A percentile compares a stretch with the other conserved stretches of the same genome.
Conservation (phyloP, 2,113 vertebrate genomes). For the Gorsachius goisagi region DNA sequence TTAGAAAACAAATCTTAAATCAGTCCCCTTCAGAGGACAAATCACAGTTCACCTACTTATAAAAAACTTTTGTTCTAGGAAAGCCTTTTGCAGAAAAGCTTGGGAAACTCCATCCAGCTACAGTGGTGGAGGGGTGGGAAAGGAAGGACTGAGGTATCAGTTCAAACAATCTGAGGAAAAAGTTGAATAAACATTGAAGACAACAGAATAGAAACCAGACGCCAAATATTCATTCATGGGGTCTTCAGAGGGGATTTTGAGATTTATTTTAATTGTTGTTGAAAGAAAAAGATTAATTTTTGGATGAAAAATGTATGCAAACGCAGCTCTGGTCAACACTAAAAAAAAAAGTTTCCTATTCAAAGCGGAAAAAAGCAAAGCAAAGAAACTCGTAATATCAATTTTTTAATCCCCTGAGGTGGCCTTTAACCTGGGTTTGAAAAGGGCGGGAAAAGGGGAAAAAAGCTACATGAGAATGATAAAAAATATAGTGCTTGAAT, state of each 20-base stretch:
- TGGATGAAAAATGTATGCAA: constrained; percentile 51
- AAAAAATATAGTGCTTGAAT: neutral
- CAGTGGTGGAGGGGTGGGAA: constrained; percentile 63
- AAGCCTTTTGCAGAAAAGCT: constrained; percentile 36
- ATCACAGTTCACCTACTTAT: constrained; percentile 50
- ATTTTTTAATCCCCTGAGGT: neutral
- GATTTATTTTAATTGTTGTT: constrained; percentile 59
- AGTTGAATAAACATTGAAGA: constrained; percentile 67
- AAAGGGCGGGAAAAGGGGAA: neutral
- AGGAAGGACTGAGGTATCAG: constrained; percentile 52
- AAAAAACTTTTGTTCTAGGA: constrained; percentile 29
- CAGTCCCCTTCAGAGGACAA: constrained; percentile 31
- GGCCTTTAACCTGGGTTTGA: neutral
- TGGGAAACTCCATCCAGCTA: constrained; percentile 45
- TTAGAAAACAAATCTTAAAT: constrained; percentile 63
- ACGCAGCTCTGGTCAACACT: constrained; percentile 6
- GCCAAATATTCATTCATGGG: constrained; percentile 37
- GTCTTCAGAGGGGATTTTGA: constrained; percentile 55
- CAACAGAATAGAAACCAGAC: constrained; percentile 70
- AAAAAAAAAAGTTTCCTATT: neutral
- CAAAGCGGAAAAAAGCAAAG: neutral
- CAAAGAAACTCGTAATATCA: neutral
- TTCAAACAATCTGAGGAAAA: constrained; percentile 60
- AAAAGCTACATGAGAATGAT: neutral
- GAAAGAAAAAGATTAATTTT: constrained; percentile 59